Evolutionary conservation across 2,888 invertebrate genomes (phyloP).

Genomic region (Apotomis turbidana): DNA sequence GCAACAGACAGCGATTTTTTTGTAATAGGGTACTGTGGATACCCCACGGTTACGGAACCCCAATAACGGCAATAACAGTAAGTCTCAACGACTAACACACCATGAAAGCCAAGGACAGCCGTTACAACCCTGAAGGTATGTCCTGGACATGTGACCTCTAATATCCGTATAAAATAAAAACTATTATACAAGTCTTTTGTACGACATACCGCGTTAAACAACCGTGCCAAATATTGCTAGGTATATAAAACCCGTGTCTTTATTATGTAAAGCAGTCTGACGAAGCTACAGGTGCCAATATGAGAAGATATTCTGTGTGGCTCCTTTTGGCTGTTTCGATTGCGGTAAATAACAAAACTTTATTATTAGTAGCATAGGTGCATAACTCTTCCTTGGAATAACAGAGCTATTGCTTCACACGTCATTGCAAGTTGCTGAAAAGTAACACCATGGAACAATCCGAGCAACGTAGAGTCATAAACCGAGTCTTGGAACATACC

Average conservation of each 20-base stretch:
- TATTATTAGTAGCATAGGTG: background rate
- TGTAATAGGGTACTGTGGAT: too few relatives aligned
- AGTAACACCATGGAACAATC: too few relatives aligned
- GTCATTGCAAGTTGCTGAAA: too few relatives aligned
- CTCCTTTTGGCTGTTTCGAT: conserved; percentile 4
- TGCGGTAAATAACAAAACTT: conserved; percentile 9
- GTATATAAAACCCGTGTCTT: conserved; percentile 18
- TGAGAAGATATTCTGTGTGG: conserved; percentile 16
- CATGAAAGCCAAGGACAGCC: background rate
- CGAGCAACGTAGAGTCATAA: too few relatives aligned
- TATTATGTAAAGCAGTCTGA: conserved; percentile 9
- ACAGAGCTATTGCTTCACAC: too few relatives aligned
- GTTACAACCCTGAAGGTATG: background rate
- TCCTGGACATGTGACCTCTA: background rate
- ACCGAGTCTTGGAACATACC: too few relatives aligned
- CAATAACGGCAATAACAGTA: too few relatives aligned
- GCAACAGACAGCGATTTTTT: too few relatives aligned
- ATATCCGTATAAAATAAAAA: conserved; percentile 3
- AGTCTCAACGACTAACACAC: too few relatives aligned
- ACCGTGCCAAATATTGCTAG: conserved; percentile 21
- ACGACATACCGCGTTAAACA: background rate
- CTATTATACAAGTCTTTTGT: conserved; percentile 18
- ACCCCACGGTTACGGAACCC: too few relatives aligned
- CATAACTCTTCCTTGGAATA: too few relatives aligned
- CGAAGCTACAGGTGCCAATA: conserved; percentile 7